phyloP scores from a whole-genome alignment of 1,140 invertebrate genomes.

The Drosophila ogumai region DNA sequence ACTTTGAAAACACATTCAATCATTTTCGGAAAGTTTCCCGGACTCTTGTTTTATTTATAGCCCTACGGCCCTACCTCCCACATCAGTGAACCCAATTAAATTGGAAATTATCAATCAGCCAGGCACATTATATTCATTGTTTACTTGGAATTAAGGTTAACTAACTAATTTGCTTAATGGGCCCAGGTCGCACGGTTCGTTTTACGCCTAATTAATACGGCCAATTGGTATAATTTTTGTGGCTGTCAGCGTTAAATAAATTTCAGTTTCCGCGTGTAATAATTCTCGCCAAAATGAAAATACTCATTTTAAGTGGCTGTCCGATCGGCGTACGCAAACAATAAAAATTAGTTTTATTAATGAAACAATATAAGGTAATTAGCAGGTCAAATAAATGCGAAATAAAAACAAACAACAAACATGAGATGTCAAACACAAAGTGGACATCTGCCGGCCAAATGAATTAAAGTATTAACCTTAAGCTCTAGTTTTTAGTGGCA shows the following conservation, averaged over 20 bases:
- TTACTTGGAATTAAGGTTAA: slow-evolving; percentile 28
- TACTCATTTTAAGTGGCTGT: slow-evolving; percentile 21
- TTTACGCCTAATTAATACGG: slow-evolving; percentile 68
- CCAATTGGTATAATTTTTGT: slow-evolving; percentile 72
- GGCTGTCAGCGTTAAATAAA: slow-evolving; percentile 68
- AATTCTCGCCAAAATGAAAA: slow-evolving; percentile 41
- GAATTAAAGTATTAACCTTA: neutral
- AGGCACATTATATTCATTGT: slow-evolving; percentile 39
- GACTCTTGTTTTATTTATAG: slow-evolving; percentile 31
- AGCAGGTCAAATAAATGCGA: slow-evolving; percentile 14
- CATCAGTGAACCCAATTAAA: slow-evolving; percentile 39
- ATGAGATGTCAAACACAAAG: neutral
- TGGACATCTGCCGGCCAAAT: neutral
- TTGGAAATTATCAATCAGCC: slow-evolving; percentile 33
- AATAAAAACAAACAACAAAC: slow-evolving; percentile 1
- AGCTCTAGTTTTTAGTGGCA: no score
- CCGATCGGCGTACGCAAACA: neutral
- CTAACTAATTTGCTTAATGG: slow-evolving; percentile 60
- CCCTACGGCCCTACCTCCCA: neutral
- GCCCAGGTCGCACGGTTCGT: slow-evolving; percentile 31
- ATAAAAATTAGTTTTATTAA: slow-evolving; percentile 1
- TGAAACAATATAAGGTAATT: slow-evolving; percentile 20
- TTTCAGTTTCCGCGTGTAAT: slow-evolving; percentile 35
- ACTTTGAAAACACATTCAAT: slow-evolving; percentile 71
- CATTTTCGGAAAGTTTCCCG: slow-evolving; percentile 60